Evolutionary conservation across 2,888 invertebrate species (phyloP).

Genomic region (Zaprionus lineosus): DNA sequence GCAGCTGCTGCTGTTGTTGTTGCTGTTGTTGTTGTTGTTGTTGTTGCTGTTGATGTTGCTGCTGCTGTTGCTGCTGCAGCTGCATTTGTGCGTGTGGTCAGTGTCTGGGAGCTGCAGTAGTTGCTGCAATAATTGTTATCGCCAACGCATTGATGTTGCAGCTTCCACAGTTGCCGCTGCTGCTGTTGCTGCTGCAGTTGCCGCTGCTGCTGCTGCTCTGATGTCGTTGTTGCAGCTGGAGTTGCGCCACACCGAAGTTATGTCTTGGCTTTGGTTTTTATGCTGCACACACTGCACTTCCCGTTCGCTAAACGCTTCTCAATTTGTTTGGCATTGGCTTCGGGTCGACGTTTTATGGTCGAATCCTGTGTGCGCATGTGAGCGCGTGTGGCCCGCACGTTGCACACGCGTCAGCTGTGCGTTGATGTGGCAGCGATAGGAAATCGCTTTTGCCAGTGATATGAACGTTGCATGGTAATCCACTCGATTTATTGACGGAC

Average conservation of each 20-base stretch:
- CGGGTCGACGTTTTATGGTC: not conserved
- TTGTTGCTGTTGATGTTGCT: not conserved
- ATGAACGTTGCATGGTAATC: slow-evolving; percentile 11
- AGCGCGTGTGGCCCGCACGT: not conserved
- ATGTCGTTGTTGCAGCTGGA: not conserved
- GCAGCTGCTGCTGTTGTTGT: slow-evolving; percentile 2
- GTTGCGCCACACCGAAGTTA: slow-evolving; percentile 19
- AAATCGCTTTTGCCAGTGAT: slow-evolving; percentile 10
- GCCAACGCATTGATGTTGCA: slow-evolving; percentile 12
- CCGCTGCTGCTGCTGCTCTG: slow-evolving; percentile 18
- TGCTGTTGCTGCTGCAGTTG: slow-evolving; percentile 32
- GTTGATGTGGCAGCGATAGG: slow-evolving; percentile 21
- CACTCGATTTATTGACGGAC: not conserved
- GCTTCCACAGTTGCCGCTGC: too few relatives aligned
- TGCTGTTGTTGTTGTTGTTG: too few relatives aligned
- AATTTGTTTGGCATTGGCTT: slow-evolving; percentile 25
- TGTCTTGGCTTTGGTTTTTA: slow-evolving; percentile 27
- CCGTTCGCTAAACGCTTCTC: slow-evolving; percentile 22
- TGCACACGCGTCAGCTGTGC: not conserved
- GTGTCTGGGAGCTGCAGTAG: slow-evolving; percentile 18
- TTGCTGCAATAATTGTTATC: slow-evolving; percentile 35
- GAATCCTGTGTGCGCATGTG: not conserved
- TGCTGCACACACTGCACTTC: not conserved
- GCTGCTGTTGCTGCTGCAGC: slow-evolving; percentile 4
- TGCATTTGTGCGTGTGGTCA: slow-evolving; percentile 45